phyloP scores from a whole-genome alignment of 2,888 invertebrate genomes.

The Eupeodes luniger region DNA sequence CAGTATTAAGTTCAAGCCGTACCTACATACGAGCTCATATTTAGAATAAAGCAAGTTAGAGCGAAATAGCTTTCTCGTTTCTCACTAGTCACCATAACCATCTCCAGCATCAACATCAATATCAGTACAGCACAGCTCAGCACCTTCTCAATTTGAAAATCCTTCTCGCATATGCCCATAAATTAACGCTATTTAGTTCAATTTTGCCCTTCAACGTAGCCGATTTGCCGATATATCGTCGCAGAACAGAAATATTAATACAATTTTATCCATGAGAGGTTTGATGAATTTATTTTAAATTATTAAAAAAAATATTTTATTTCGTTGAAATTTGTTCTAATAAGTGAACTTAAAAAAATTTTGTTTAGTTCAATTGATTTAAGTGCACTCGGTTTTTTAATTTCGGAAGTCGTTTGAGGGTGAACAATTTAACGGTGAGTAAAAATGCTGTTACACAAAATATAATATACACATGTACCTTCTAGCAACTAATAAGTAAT shows the following conservation, averaged over 20 bases:
- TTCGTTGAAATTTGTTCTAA: not conserved
- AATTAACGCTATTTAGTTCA: conserved; percentile 51
- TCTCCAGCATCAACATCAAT: conserved; percentile 3
- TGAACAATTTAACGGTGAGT: conserved; percentile 25
- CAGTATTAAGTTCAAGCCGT: conserved; percentile 5
- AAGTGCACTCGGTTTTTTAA: conserved; percentile 1
- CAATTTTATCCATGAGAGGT: not conserved
- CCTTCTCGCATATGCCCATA: conserved; percentile 39
- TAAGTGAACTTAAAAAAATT: not conserved
- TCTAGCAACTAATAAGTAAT: not conserved
- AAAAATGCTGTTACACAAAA: not conserved
- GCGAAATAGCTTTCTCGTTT: conserved; percentile 27
- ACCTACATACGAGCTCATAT: not conserved
- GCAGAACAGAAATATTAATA: conserved; percentile 20
- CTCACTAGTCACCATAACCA: conserved; percentile 16
- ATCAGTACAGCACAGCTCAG: not conserved
- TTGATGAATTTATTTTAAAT: not conserved
- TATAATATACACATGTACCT: not conserved
- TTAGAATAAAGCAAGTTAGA: not conserved
- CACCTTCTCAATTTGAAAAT: conserved; percentile 51
- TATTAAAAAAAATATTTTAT: not conserved
- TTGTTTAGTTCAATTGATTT: too few species aligned
- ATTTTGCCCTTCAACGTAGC: conserved; percentile 55
- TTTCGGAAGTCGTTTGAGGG: not conserved
- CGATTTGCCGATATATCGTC: conserved; percentile 29